Conservation (phyloP, 2,888 invertebrate species). For the Epirrhoe alternata region DNA sequence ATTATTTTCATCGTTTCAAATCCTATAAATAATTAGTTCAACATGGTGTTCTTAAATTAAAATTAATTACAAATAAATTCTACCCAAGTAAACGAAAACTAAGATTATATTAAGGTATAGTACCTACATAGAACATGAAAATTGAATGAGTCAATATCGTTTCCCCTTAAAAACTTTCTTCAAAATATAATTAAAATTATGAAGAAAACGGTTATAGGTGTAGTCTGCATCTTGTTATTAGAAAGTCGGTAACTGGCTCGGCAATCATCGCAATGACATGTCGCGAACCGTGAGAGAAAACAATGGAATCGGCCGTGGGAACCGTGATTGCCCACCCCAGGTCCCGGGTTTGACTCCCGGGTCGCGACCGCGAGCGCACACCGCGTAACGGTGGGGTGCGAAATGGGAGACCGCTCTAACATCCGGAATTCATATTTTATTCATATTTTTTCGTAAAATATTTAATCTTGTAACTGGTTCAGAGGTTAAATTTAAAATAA, state of each 20-base stretch:
- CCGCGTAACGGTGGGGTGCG: conserved; percentile 80
- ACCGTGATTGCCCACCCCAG: conserved; percentile 74
- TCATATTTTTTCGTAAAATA: conserved; percentile 45
- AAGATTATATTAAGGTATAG: too few species aligned
- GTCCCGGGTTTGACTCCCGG: conserved; percentile 68
- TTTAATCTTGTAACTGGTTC: conserved; percentile 27
- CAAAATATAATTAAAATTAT: neutral
- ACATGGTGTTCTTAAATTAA: too few species aligned
- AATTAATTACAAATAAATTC: too few species aligned
- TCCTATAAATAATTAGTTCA: too few species aligned
- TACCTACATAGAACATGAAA: too few species aligned
- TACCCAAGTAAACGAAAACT: too few species aligned
- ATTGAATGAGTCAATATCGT: too few species aligned
- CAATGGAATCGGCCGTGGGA: conserved; percentile 75
- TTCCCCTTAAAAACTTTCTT: too few species aligned
- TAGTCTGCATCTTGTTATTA: conserved; percentile 60
- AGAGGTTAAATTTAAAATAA: neutral
- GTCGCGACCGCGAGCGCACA: conserved; percentile 55
- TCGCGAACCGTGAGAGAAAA: conserved; percentile 79
- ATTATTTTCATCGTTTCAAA: neutral
- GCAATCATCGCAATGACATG: conserved; percentile 78
- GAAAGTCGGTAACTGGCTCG: conserved; percentile 59
- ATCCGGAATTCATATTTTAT: conserved; percentile 70
- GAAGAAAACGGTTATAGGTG: conserved; percentile 3
- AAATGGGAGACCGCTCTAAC: conserved; percentile 64